Evolutionary conservation across 1,140 invertebrate genomes (phyloP).

Genomic region (Pristionchus pacificus): DNA sequence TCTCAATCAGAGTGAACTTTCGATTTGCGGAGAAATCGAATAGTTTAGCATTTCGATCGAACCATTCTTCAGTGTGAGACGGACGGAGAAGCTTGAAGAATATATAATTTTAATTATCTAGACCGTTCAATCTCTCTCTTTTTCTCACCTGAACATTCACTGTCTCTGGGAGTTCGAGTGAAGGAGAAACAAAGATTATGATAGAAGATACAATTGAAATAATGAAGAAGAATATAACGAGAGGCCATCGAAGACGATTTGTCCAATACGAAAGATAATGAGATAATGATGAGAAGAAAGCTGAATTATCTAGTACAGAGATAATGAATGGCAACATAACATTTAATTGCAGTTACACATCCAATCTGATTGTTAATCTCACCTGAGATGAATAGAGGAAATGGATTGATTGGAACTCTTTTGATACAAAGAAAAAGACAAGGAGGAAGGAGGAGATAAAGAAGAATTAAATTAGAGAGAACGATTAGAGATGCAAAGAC

Average conservation of each 20-base stretch:
- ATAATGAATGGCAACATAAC: no score
- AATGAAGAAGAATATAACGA: background rate
- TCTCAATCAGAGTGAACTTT: background rate
- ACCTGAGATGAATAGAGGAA: background rate
- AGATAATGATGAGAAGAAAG: background rate
- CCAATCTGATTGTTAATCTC: no score
- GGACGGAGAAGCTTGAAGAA: background rate
- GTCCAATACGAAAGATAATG: background rate
- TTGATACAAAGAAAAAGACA: background rate
- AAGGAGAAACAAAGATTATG: background rate
- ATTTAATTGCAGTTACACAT: no score
- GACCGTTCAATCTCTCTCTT: no score
- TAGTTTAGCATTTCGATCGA: background rate
- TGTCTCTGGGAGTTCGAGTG: background rate
- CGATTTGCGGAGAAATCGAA: background rate
- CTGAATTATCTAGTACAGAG: no score
- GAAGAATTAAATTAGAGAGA: background rate
- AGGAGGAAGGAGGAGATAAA: background rate
- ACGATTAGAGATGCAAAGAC: background rate
- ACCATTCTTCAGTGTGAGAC: background rate
- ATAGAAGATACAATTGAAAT: background rate
- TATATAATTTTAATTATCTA: background rate
- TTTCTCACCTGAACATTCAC: background rate
- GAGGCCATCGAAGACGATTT: background rate
- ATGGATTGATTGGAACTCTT: background rate